phyloP scores from a whole-genome alignment of 2,888 invertebrate species.

The Stegana nigrithorax region DNA sequence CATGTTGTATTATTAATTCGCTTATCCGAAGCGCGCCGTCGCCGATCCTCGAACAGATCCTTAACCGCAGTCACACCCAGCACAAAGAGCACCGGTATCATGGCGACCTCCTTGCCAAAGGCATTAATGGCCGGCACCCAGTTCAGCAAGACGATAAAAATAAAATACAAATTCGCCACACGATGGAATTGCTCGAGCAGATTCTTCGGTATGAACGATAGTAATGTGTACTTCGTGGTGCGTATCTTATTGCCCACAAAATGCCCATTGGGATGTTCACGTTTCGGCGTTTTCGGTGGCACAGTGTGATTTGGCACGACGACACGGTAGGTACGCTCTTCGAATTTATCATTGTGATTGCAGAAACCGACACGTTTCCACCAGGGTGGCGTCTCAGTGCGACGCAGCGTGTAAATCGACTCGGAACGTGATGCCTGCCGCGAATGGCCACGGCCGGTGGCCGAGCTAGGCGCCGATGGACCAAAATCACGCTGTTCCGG shows the following conservation, averaged over 20 bases:
- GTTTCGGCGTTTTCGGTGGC: constrained; percentile 82
- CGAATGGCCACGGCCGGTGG: constrained; percentile 77
- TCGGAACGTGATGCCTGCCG: constrained; percentile 91
- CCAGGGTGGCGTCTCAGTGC: constrained; percentile 78
- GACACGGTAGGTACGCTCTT: constrained; percentile 77
- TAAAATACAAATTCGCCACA: constrained; percentile 97
- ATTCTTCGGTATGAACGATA: constrained; percentile 96
- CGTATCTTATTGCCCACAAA: constrained; percentile 87
- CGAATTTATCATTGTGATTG: constrained; percentile 74
- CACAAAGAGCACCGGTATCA: constrained; percentile 95
- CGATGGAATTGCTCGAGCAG: constrained; percentile 97
- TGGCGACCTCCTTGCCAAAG: constrained; percentile 95
- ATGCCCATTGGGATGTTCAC: constrained; percentile 86
- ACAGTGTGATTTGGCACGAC: constrained; percentile 89
- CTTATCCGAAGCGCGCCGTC: constrained; percentile 90
- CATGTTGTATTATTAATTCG: constrained; percentile 94
- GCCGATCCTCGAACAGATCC: constrained; percentile 93
- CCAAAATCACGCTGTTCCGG: constrained; percentile 73
- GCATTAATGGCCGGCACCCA: constrained; percentile 96
- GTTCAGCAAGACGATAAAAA: constrained; percentile 94
- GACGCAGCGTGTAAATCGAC: constrained; percentile 87
- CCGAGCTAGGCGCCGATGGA: constrained; percentile 68
- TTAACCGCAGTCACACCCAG: constrained; percentile 94
- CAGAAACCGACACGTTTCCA: constrained; percentile 78
- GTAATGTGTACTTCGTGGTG: constrained; percentile 93